Conservation (phyloP, 2,888 invertebrate genomes). For the Microplitis deprimator region DNA sequence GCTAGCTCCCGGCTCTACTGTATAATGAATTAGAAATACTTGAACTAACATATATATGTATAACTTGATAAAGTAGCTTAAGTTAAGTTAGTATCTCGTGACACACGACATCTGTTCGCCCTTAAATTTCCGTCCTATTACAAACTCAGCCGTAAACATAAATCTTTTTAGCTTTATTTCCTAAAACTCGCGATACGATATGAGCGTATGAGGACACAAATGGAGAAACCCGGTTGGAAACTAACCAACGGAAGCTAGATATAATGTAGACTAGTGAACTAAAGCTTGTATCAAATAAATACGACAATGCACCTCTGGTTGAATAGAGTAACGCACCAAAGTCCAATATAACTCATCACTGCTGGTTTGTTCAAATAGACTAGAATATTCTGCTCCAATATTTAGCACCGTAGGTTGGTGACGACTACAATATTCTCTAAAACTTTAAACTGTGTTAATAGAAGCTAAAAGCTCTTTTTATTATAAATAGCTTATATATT, state of each 20-base stretch:
- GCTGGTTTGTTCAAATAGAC: neutral
- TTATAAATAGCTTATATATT: neutral
- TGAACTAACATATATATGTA: neutral
- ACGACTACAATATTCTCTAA: neutral
- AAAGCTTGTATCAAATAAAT: neutral
- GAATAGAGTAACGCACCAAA: neutral
- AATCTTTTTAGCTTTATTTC: constrained; percentile 27
- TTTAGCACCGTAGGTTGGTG: neutral
- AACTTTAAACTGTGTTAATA: too few relatives aligned
- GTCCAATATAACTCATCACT: neutral
- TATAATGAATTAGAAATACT: too few relatives aligned
- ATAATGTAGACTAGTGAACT: neutral
- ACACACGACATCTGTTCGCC: constrained; percentile 20
- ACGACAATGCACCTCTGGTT: neutral
- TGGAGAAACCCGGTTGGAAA: neutral
- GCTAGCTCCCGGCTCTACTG: too few relatives aligned
- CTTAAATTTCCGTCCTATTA: constrained; percentile 10
- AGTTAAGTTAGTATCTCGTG: constrained; percentile 13
- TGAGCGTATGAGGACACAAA: constrained; percentile 1
- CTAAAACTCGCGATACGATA: constrained; percentile 41
- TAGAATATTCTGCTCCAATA: neutral
- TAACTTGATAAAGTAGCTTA: neutral
- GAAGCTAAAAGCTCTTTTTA: neutral
- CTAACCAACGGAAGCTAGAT: neutral
- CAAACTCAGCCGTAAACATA: neutral